These are phyloP conservation scores for Smutsia gigantea DNA, from an alignment of 2,797 vertebrate genomes.

Conservation along the genomic window DNA sequence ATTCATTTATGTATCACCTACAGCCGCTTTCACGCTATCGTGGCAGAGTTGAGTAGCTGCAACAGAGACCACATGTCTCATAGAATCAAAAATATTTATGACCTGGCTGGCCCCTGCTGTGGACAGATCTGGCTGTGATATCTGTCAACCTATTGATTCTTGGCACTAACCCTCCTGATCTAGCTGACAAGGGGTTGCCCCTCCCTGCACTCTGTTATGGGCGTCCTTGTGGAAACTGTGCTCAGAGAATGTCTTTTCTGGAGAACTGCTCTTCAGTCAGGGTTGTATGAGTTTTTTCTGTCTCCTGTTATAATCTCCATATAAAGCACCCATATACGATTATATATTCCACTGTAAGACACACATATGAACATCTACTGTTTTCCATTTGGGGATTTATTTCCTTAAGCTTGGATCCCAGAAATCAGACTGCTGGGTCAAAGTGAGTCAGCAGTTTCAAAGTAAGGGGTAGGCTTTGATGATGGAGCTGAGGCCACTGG, in stretches of 20 bases:
- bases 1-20: rapidly evolving
- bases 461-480: not conserved
- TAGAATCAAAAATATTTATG: not conserved
- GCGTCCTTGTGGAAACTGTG: not conserved
- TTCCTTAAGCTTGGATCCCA: not conserved
- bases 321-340: not conserved
- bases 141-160: not conserved
- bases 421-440: not conserved
- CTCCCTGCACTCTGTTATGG: rapidly evolving
- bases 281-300: not conserved
- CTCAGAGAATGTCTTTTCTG: not conserved
- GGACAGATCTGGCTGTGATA: not conserved
- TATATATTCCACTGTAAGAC: not conserved
- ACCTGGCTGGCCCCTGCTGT: not conserved
- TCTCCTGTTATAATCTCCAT: not conserved
- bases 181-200: not conserved
- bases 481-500: not conserved
- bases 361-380: not conserved
- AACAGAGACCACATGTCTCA: not conserved
- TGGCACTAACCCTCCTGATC: too few species aligned
- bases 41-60: not conserved
- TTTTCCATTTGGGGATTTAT: not conserved
- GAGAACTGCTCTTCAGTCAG: not conserved
- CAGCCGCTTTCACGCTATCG: not conserved
- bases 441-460: not conserved